Conservation (phyloP, 1,140 invertebrate species). For the Watersipora subatra region DNA sequence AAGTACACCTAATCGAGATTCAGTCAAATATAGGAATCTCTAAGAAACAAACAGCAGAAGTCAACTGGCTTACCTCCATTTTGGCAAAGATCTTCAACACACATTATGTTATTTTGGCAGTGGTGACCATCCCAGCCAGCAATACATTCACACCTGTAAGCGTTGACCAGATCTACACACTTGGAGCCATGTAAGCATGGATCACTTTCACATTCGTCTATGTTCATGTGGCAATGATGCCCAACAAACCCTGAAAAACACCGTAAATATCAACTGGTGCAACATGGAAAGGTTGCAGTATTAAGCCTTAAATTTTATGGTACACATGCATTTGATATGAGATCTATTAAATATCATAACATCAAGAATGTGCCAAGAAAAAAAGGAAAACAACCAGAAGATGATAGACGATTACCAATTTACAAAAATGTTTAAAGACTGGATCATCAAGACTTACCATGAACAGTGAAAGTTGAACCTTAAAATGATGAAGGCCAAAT, state of each 20-base stretch:
- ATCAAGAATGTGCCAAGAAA: background rate
- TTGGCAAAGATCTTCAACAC: background rate
- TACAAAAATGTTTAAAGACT: no score
- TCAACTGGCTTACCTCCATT: conserved; percentile 1
- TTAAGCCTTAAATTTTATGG: no score
- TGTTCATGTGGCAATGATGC: conserved; percentile 87
- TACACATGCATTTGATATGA: no score
- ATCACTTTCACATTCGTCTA: conserved; percentile 65
- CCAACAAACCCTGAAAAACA: conserved; percentile 90
- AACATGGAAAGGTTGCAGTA: no score
- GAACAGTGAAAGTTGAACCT: no score
- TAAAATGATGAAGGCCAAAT: no score
- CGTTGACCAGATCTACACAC: conserved; percentile 82
- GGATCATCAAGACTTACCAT: no score
- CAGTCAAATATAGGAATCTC: no score
- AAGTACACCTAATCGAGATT: no score
- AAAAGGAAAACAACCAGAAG: background rate
- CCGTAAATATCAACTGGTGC: no score
- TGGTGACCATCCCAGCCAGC: conserved; percentile 82
- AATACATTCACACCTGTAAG: conserved; percentile 66
- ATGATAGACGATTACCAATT: no score
- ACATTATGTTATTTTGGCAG: conserved; percentile 64
- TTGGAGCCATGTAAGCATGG: conserved; percentile 85
- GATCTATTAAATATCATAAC: background rate
- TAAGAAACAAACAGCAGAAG: no score